Percentiles rank a stretch among this genome's conserved stretches.
phyloP scores from a whole-genome alignment of 2,888 invertebrate species.

The Neelides folsomi region DNA sequence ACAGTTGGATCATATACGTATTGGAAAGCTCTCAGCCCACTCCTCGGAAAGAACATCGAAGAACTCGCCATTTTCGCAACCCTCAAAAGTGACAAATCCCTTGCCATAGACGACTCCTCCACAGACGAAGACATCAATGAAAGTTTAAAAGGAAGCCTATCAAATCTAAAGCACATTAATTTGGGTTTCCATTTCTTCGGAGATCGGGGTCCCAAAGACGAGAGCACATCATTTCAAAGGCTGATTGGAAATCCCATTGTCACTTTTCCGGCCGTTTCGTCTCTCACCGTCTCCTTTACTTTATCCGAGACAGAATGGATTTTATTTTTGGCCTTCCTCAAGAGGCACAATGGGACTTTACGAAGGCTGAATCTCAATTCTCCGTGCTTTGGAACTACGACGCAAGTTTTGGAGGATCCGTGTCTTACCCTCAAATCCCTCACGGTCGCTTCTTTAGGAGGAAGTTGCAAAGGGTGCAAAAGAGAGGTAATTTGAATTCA shows the following conservation, averaged over 20 bases:
- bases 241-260: slow-evolving; percentile 15
- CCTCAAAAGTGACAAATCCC: background rate
- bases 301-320: slow-evolving; percentile 16
- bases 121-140: slow-evolving; percentile 1
- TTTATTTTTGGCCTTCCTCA: slow-evolving; percentile 14
- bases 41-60: background rate
- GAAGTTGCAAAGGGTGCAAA: no score
- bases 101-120: background rate
- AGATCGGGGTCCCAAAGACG: slow-evolving; percentile 5
- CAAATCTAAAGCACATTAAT: slow-evolving; percentile 21
- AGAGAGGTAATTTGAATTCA: no score
- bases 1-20: no score
- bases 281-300: slow-evolving; percentile 10
- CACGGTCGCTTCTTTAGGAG: no score
- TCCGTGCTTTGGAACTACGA: background rate
- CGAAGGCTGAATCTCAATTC: background rate
- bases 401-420: background rate
- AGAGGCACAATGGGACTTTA: background rate
- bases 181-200: slow-evolving; percentile 22
- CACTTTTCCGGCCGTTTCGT: slow-evolving; percentile 9
- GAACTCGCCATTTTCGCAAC: slow-evolving; percentile 1
- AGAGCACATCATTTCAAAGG: slow-evolving; percentile 14
- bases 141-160: slow-evolving; percentile 11
- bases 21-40: no score
- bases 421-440: no score